A percentile compares a stretch with the other conserved stretches of the same genome.
These are phyloP conservation scores for Sebastes nivosus DNA, from an alignment of 2,797 vertebrate genomes.

Conservation along the genomic window DNA sequence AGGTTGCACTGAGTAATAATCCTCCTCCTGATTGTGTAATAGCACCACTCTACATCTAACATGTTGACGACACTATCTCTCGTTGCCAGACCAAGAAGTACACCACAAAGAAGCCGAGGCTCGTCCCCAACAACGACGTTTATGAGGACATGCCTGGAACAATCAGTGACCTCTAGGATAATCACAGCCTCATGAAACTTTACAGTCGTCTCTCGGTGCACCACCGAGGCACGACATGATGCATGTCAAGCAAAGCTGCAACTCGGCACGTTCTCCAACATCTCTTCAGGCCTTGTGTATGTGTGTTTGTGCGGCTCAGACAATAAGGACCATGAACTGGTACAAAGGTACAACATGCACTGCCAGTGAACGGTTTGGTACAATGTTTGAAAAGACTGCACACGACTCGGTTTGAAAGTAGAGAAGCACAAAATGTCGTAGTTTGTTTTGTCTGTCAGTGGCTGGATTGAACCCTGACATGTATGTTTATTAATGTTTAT, in stretches of 20 bases:
- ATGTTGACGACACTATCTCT: conserved; percentile 8
- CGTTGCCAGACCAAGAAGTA: conserved; percentile 8
- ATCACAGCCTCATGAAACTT: too few species aligned
- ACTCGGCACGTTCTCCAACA: not conserved
- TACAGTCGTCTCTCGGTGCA: conserved; percentile 3
- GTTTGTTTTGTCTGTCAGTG: not conserved
- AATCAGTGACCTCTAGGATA: too few species aligned
- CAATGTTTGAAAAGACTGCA: not conserved
- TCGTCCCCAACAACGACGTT: conserved; percentile 42
- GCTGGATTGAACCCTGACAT: not conserved
- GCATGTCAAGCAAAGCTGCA: not conserved
- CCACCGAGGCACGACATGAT: not conserved
- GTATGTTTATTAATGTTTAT: not conserved
- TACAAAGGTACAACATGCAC: not conserved
- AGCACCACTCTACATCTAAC: not conserved
- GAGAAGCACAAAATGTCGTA: not conserved
- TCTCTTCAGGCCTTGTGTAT: not conserved
- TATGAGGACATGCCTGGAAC: conserved; percentile 77
- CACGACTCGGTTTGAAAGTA: not conserved
- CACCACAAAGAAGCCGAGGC: not conserved
- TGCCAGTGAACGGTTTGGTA: not conserved
- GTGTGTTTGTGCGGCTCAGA: too few species aligned
- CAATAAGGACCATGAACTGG: not conserved
- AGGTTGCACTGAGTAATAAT: not conserved
- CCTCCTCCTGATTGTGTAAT: not conserved